Base-by-base conservation (phyloP, 2,113 vertebrate genomes). In the Leptobrachium ailaonicum region DNA sequence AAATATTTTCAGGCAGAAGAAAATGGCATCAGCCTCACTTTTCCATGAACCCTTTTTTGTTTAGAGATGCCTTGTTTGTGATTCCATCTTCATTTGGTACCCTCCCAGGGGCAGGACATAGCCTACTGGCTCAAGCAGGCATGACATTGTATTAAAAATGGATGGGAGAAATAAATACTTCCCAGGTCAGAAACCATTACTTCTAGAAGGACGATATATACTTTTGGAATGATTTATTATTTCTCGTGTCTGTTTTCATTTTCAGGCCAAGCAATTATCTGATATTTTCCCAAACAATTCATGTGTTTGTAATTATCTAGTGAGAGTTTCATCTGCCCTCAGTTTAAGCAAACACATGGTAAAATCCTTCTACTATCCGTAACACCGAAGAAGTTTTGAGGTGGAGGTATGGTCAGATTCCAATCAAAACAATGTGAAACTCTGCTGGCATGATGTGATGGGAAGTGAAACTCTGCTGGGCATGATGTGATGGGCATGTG, bases 31-130 rank as follows among this genome's bases (percentile, higher is more conserved):
- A 50, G 8, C 8, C 4, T 50, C 4, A 50, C 47, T 50, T 50
- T 50, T 50, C 47, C 47, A 50, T 5, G 8, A 56, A 32, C 71
- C 66, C 44, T 54, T 75, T 71, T 45, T 58, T 40, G 4, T 66
- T 40, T 64, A 10, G 4, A 50, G 47, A 50, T 50, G 47, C 47
- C 47, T 50, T 8, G 47, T 50, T 50, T 8, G 47, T 50, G 47
- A 50, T 50, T 50, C 47, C 8, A 50, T 50, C 47, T 50, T 92
- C 89, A 85, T 94, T 93, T 87, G 92, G 92, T 2, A 92, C 93
- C 83, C 91, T 93, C 79, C 91, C 92, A 5, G 91, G 83, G 58
- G 83, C 83, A n/a, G 85, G 86, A 41, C 82, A 76, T 40, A 82
- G 83, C 5, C 80, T 83, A 41, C 10, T 86, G 72, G 82, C 83